Evolutionary conservation across 2,113 vertebrate species (phyloP), one percentile per base, ranked within the genome.

Genomic region (Chitala chitala): DNA sequence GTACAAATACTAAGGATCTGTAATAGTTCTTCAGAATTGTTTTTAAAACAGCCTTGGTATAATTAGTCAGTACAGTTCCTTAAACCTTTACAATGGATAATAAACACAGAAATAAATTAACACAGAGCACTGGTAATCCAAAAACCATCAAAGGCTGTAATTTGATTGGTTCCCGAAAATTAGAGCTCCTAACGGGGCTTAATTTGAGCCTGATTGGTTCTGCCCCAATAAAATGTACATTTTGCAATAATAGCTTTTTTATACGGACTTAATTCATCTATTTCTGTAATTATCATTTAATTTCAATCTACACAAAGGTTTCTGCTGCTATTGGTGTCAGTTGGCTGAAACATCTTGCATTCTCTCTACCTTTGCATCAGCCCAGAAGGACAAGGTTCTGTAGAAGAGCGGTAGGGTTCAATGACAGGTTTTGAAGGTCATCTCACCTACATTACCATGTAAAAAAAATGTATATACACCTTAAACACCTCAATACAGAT

Each of bases 191-290:
- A 66, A 44, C 8, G 44, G 8, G 24, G n/a, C 59, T 20, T 63
- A 63, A 63, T 63, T 63, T 42, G 63, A 66, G 38, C 40, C 33
- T 44, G 63, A 66, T 66, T 66, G 63, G n/a, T 66, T 66, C 17
- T 44, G 36, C 44, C 36, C 63, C n/a, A 46, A 66, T 66, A 66
- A 66, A 46, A 66, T 44, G 63, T 66, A 66, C 63, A 42, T 33
- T 63, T 63, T 63, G 33, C n/a, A 66, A 44, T 66, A 66, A 66
- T 66, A 42, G 26, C 38, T 3, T 66, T n/a, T n/a, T 66, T 66
- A 44, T 66, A 66, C 24, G 12, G 63, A 66, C 40, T 66, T 24
- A 40, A 66, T 66, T 42, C 26, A 46, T 38, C n/a, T 22, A 40
- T 40, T 46, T 9, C 59, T 20, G 15, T 38, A 63, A 63, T 63